These are phyloP conservation scores for Pseudococcus jackbeardsleyi DNA, from an alignment of 2,888 invertebrate species.

Conservation along the genomic window DNA sequence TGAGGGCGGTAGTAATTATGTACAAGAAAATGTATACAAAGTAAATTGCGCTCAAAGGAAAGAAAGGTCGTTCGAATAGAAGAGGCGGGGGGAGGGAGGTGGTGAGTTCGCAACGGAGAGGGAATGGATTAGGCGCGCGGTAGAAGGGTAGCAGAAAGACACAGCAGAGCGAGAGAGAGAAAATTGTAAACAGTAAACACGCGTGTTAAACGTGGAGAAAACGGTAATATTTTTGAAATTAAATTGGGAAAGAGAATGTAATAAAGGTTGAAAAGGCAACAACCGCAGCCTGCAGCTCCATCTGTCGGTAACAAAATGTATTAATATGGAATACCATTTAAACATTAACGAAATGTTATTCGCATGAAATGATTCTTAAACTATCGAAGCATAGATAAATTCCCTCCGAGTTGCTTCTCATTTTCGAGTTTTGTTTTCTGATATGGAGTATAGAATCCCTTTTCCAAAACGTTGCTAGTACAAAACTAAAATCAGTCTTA, in stretches of 20 bases:
- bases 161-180: not conserved
- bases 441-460: slow-evolving; percentile 54
- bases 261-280: slow-evolving; percentile 55
- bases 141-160: not conserved
- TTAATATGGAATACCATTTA: slow-evolving; percentile 58
- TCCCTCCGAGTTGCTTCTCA: slow-evolving; percentile 53
- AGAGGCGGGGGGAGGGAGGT: not conserved
- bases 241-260: slow-evolving; percentile 52
- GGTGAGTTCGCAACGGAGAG: not conserved
- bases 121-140: not conserved
- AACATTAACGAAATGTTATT: slow-evolving; percentile 63
- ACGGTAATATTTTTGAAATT: slow-evolving; percentile 58
- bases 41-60: slow-evolving; percentile 44
- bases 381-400: slow-evolving; percentile 62
- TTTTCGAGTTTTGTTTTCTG: slow-evolving; percentile 57
- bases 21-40: slow-evolving; percentile 41
- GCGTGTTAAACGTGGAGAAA: slow-evolving; percentile 58
- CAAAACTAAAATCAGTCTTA: slow-evolving; percentile 61
- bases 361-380: slow-evolving; percentile 62
- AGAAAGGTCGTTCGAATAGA: not conserved
- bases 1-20: slow-evolving; percentile 41
- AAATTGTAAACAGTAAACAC: slow-evolving; percentile 58
- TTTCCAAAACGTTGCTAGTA: slow-evolving; percentile 59
- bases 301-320: slow-evolving; percentile 61
- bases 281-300: slow-evolving; percentile 61